phyloP scores from a whole-genome alignment of 2,113 vertebrate species.

The Cyprinodon brontotheroides region DNA sequence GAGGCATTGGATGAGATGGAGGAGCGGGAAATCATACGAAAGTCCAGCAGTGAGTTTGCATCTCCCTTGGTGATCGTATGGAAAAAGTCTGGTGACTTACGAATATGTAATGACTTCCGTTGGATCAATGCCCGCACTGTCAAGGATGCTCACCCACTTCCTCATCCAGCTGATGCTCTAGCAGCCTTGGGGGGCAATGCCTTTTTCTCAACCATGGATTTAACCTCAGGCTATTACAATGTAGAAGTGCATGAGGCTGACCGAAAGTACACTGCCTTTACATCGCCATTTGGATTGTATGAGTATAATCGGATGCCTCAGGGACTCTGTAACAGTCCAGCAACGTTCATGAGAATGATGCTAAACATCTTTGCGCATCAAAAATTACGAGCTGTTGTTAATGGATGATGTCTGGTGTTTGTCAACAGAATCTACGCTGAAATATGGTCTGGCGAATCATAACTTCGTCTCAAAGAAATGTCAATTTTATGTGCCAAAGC shows the following conservation, averaged over 20 bases:
- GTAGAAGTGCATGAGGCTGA: slow-evolving; percentile 14
- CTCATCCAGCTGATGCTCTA: not conserved
- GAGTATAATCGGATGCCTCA: slow-evolving; percentile 17
- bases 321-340: slow-evolving; percentile 28
- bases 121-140: too few relatives aligned
- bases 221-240: slow-evolving; percentile 22
- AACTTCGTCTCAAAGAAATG: slow-evolving; percentile 4
- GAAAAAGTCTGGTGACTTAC: too few relatives aligned
- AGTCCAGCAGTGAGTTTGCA: not conserved
- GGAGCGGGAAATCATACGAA: not conserved
- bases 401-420: slow-evolving; percentile 41
- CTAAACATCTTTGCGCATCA: slow-evolving; percentile 33
- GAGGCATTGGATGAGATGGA: slow-evolving; percentile 12
- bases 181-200: not conserved
- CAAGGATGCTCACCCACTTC: too few relatives aligned
- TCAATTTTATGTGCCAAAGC: too few relatives aligned
- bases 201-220: slow-evolving; percentile 3
- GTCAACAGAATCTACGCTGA: too few relatives aligned
- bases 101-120: too few relatives aligned
- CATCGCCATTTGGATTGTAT: slow-evolving; percentile 11
- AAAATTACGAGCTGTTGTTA: too few relatives aligned
- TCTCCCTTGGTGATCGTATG: not conserved
- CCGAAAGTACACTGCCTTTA: slow-evolving; percentile 11
- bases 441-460: not conserved
- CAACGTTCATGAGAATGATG: slow-evolving; percentile 36